Conservation (phyloP, 2,888 invertebrate genomes). For the Clepsis dumicolana region DNA sequence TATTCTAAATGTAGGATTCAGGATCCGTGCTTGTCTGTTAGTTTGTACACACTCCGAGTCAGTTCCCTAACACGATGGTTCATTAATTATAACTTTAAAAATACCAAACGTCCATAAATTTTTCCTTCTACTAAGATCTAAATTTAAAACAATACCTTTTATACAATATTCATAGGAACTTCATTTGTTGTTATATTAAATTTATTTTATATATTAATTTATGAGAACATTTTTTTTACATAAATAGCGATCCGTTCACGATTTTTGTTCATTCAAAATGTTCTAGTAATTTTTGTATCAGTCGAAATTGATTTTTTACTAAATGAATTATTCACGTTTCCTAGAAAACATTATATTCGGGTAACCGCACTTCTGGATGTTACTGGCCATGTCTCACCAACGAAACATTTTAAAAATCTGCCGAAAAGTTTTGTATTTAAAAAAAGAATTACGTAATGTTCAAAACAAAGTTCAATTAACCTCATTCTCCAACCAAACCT, state of each 20-base stretch:
- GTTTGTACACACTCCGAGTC: slow-evolving; percentile 79
- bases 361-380: slow-evolving; percentile 71
- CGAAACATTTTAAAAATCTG: slow-evolving; percentile 63
- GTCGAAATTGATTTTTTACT: slow-evolving; percentile 59
- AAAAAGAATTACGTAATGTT: slow-evolving; percentile 62
- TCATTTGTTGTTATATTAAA: slow-evolving; percentile 85
- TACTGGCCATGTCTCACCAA: slow-evolving; percentile 75
- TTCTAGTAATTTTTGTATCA: slow-evolving; percentile 41
- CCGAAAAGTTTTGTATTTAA: slow-evolving; percentile 80
- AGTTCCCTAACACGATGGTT: slow-evolving; percentile 78
- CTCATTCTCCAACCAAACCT: slow-evolving; percentile 63
- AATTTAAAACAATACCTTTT: slow-evolving; percentile 86
- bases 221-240: slow-evolving; percentile 83
- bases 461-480: slow-evolving; percentile 59
- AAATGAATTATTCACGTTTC: slow-evolving; percentile 74
- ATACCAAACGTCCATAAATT: slow-evolving; percentile 85
- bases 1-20: slow-evolving; percentile 83
- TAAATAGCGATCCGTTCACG: slow-evolving; percentile 85
- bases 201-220: slow-evolving; percentile 85
- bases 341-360: slow-evolving; percentile 78
- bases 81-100: slow-evolving; percentile 83
- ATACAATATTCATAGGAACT: slow-evolving; percentile 86
- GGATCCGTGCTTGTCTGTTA: slow-evolving; percentile 76
- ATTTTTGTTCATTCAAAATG: slow-evolving; percentile 61
- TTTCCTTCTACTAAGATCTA: slow-evolving; percentile 85